Evolutionary conservation across 2,797 vertebrate species (phyloP), one percentile per base, ranked within the genome.

Genomic region (Girardinus metallicus): DNA sequence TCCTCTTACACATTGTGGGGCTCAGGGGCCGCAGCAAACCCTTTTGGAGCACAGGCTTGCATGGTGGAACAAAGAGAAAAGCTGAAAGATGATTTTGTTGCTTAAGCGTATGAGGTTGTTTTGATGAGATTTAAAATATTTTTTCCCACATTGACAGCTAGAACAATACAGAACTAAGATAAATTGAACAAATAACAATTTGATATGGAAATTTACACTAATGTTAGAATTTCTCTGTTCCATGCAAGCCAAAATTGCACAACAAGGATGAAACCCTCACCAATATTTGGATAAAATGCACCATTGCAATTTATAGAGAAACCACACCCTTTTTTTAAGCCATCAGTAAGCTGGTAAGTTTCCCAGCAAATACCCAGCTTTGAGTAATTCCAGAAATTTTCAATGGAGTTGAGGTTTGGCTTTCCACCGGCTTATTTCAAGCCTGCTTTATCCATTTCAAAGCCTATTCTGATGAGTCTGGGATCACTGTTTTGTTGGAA

Each of bases 1-100:
- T 96, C 94, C 87, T 74, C 92, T 95, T 96, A 95, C 95, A 95
- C 86, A 85, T 41, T 91, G 86, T 85, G 88, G 91, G 85, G 87
- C 81, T 91, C 84, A 44, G 87, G 80, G 86, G 86, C 87, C 81
- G 81, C 77, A 51, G 74, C 29, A 89, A 71, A 90, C 80, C 80
- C 85, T 82, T 85, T 70, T 89, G 95, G 95, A 94, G 91, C 85
- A 66, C 92, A 92, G 92, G 94, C 93, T 82, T 87, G 72, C 87
- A 92, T 78, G 95, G 95, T 92, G 92, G 84, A 92, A 82, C 86
- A 76, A 78, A 82, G 41, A 53, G 16, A 74, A 71, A 57, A 78
- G 70, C 36, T 79, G 71, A 43, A 86, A 68, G 62, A 78, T 39
- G 16, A 57, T 47, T 74, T 66, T 44, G 49, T 74, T 64, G 55